Percentiles rank a stretch among this genome's conserved stretches.
Evolutionary conservation across 1,140 invertebrate species (phyloP).

Genomic region (Lepeophtheirus salmonis): DNA sequence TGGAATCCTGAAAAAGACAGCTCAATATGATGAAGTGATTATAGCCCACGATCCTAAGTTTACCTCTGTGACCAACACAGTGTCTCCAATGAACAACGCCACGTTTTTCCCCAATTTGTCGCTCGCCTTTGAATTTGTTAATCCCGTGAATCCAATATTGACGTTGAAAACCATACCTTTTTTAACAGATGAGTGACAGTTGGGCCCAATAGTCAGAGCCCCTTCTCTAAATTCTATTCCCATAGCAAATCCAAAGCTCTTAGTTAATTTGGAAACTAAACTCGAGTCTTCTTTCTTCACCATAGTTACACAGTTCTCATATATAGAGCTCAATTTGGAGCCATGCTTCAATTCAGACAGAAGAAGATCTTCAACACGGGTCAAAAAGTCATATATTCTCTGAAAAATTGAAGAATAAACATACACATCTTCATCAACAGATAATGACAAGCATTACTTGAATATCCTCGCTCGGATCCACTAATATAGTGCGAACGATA

Average conservation of each 20-base stretch:
- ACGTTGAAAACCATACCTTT: conserved; percentile 96
- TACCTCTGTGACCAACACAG: conserved; percentile 78
- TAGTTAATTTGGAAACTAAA: conserved; percentile 75
- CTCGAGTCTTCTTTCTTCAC: conserved; percentile 72
- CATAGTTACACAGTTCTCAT: conserved; percentile 56
- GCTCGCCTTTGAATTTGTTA: conserved; percentile 57
- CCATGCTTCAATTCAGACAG: conserved; percentile 64
- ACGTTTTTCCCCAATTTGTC: conserved; percentile 76
- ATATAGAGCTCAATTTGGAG: conserved; percentile 66
- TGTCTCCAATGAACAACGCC: conserved; percentile 90
- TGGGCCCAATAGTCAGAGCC: conserved; percentile 72
- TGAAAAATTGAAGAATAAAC: too few species aligned
- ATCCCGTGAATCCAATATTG: conserved; percentile 74
- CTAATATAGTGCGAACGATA: conserved; percentile 86
- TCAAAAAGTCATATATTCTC: conserved; percentile 79
- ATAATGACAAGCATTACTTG: conserved; percentile 36
- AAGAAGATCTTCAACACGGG: conserved; percentile 78
- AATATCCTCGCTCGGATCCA: conserved; percentile 65
- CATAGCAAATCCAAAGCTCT: conserved; percentile 87
- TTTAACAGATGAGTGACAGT: conserved; percentile 54
- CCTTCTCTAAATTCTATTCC: conserved; percentile 96
- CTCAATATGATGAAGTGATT: background rate
- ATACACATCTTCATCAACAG: too few species aligned
- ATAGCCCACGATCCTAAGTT: conserved; percentile 20
- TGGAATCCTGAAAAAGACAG: conserved; percentile 36